Conservation (phyloP, 2,113 vertebrate genomes). For the Elachura formosa region DNA sequence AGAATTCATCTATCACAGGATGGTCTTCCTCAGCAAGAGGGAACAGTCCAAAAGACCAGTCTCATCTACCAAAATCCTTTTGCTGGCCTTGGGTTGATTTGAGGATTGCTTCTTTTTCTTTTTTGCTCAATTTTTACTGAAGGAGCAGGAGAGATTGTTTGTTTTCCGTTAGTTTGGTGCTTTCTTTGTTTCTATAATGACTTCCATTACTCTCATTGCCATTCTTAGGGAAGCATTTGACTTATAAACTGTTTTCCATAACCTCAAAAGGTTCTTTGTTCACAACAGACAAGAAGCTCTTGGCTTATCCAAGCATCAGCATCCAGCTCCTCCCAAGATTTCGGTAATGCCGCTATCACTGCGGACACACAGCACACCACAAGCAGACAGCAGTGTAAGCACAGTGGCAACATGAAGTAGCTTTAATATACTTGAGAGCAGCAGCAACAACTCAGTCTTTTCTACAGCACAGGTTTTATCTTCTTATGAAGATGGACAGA, state of each 20-base stretch:
- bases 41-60: background rate
- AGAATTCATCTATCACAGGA: background rate
- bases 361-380: background rate
- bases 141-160: background rate
- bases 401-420: background rate
- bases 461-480: background rate
- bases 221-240: background rate
- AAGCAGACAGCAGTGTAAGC: background rate
- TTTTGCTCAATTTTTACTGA: background rate
- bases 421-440: background rate
- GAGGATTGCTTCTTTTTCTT: background rate
- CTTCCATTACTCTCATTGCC: background rate
- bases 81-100: background rate
- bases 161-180: background rate
- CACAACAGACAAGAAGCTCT: background rate
- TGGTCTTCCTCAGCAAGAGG: background rate
- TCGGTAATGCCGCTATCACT: rapidly evolving
- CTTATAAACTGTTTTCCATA: background rate
- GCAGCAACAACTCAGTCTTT: background rate
- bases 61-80: background rate
- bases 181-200: background rate
- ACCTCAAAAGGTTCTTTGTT: background rate
- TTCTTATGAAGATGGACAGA: background rate
- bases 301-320: background rate
- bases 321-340: background rate